Evolutionary conservation across 1,140 invertebrate genomes (phyloP).

Genomic region (Eumeta japonica): DNA sequence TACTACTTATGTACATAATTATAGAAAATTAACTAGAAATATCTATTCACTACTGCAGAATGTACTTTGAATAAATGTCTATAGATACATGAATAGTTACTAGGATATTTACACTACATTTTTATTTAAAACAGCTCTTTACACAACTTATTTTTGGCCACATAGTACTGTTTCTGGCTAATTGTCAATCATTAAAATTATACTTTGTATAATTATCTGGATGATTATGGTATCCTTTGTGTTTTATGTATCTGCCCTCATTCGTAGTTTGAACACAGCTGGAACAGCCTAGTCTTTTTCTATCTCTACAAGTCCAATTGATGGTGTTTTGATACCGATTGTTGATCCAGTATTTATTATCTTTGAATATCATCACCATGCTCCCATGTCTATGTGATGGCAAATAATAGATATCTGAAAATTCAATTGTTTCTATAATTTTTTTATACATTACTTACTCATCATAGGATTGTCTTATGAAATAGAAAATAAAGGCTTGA

Average conservation of each 20-base stretch:
- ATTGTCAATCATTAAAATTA: constrained; percentile 44
- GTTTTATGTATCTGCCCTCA: constrained; percentile 43
- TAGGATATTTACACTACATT: background rate
- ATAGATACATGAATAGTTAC: background rate
- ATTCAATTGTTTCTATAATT: too few species aligned
- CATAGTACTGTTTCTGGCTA: background rate
- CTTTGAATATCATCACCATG: constrained; percentile 50
- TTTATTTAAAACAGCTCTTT: too few species aligned
- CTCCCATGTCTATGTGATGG: constrained; percentile 45
- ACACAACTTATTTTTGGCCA: background rate
- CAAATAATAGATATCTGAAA: constrained; percentile 47
- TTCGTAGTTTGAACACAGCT: constrained; percentile 46
- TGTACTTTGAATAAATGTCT: background rate
- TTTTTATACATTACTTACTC: too few species aligned
- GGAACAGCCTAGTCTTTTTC: constrained; percentile 41
- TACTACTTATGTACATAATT: too few species aligned
- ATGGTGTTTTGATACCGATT: constrained; percentile 50
- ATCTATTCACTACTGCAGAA: background rate
- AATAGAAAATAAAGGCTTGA: too few species aligned
- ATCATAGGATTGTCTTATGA: too few species aligned
- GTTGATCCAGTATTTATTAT: constrained; percentile 54
- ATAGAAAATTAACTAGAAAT: background rate
- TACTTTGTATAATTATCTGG: constrained; percentile 48
- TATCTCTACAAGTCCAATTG: constrained; percentile 49
- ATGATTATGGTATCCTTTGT: constrained; percentile 46